Conservation (phyloP, 2,113 vertebrate genomes). For the Cavia porcellus region DNA sequence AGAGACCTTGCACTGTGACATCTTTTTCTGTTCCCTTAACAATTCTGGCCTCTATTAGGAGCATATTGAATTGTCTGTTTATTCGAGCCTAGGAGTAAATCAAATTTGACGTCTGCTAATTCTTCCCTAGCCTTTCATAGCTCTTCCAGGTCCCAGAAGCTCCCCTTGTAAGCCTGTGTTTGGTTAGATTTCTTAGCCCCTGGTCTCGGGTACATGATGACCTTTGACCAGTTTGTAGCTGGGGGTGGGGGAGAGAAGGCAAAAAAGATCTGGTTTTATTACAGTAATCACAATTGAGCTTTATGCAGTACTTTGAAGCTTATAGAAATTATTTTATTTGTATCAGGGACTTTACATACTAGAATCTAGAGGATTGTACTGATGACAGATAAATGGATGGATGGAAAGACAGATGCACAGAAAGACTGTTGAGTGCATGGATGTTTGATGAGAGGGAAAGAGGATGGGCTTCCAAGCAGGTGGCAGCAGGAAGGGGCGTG, state of each 20-base stretch:
- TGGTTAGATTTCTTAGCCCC: background rate
- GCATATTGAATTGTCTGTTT: background rate
- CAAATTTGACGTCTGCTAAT: background rate
- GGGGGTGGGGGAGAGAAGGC: background rate
- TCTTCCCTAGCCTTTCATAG: background rate
- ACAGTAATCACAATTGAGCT: background rate
- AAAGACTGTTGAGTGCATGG: no score
- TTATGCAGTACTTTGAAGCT: background rate
- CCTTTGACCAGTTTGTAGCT: background rate
- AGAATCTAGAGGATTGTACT: background rate
- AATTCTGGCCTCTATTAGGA: background rate
- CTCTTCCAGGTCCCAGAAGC: background rate
- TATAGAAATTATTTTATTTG: background rate
- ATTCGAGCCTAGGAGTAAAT: background rate
- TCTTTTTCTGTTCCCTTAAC: background rate
- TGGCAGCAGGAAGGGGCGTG: fast-evolving
- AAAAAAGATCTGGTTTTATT: background rate
- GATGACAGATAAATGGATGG: background rate
- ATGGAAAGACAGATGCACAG: background rate
- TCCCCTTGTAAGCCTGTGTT: background rate
- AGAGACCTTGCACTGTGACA: background rate
- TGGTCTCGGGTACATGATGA: background rate
- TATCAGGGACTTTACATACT: background rate
- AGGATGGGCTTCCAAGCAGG: background rate
- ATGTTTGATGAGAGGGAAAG: background rate